Conservation (phyloP, 1,140 invertebrate species). For the Magallana angulata region DNA sequence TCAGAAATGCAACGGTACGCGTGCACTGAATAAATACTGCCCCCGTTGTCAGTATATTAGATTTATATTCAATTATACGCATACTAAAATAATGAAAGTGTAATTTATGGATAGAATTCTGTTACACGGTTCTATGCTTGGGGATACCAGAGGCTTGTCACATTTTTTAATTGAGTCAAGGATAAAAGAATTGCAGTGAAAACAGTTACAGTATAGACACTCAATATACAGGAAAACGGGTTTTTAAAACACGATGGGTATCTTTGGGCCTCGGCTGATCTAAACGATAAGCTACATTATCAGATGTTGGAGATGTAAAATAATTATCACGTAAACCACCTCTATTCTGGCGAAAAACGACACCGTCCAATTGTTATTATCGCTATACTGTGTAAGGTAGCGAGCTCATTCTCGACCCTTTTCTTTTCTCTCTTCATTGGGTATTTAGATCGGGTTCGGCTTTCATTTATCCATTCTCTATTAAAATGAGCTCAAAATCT, state of each 20-base stretch:
- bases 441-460: neutral
- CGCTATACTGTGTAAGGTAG: neutral
- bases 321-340: slow-evolving; percentile 23
- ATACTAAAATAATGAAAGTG: too few relatives aligned
- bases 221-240: neutral
- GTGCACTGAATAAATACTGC: too few relatives aligned
- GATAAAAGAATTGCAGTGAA: slow-evolving; percentile 11
- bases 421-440: neutral
- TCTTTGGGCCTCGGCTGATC: neutral
- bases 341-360: neutral
- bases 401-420: too few relatives aligned
- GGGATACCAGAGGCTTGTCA: neutral
- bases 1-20: too few relatives aligned
- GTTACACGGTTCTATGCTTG: too few relatives aligned
- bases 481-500: neutral
- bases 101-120: too few relatives aligned
- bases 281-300: neutral
- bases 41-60: too few relatives aligned
- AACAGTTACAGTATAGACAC: neutral
- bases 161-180: neutral
- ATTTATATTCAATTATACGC: too few relatives aligned
- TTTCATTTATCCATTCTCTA: slow-evolving; percentile 2
- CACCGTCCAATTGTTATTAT: neutral
- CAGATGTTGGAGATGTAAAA: slow-evolving; percentile 22
- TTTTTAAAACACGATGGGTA: neutral